These are phyloP conservation scores for Pseudois nayaur DNA, from an alignment of 2,113 vertebrate genomes.

Conservation along the genomic window DNA sequence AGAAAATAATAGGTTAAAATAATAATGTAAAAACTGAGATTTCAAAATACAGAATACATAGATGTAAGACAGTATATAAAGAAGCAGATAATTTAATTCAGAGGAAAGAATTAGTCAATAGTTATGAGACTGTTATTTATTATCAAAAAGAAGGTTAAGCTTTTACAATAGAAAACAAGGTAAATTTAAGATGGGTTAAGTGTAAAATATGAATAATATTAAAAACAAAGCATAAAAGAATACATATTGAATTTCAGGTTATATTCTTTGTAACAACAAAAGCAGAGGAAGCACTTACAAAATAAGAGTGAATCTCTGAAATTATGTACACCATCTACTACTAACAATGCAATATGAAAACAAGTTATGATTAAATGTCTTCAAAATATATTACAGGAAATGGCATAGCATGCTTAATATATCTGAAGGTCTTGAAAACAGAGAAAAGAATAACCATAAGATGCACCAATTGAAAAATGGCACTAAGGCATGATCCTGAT, in stretches of 20 bases:
- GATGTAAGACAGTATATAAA: neutral
- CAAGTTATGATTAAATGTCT: neutral
- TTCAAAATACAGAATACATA: neutral
- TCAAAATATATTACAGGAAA: neutral
- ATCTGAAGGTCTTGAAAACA: neutral
- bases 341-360: neutral
- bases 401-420: neutral
- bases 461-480: neutral
- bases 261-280: neutral
- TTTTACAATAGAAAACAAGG: neutral
- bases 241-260: neutral
- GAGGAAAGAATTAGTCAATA: neutral
- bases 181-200: neutral
- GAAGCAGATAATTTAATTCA: neutral
- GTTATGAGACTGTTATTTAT: neutral
- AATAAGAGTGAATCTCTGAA: neutral
- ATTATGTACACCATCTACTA: neutral
- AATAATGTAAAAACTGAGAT: neutral
- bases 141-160: neutral
- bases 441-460: neutral
- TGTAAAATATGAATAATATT: neutral
- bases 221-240: neutral
- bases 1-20: neutral
- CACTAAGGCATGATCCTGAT: neutral
- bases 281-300: neutral